Evolutionary conservation across 1,140 invertebrate species (phyloP).

Genomic region (Asbolus verrucosus): DNA sequence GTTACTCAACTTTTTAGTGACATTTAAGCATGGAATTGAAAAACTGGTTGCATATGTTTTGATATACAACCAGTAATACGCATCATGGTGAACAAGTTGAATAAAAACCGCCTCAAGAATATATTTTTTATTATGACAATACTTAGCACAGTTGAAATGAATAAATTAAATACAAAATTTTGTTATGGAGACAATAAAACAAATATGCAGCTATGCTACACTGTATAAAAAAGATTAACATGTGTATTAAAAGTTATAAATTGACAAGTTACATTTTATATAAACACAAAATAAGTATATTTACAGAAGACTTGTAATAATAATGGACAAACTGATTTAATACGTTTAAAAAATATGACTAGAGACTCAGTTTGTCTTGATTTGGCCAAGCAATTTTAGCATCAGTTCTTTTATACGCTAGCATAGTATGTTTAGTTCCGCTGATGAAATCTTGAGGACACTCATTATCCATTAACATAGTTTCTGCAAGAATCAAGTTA

Average conservation of each 20-base stretch:
- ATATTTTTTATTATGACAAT: conserved; percentile 27
- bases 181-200: conserved; percentile 25
- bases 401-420: conserved; percentile 95
- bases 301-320: conserved; percentile 21
- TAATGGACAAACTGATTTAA: no score
- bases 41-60: no score
- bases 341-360: conserved; percentile 50
- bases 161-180: conserved; percentile 34
- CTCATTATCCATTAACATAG: conserved; percentile 85
- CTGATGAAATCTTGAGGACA: conserved; percentile 87
- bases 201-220: conserved; percentile 25
- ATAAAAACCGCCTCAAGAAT: no score
- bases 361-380: conserved; percentile 64
- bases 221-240: conserved; percentile 34
- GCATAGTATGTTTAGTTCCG: conserved; percentile 84
- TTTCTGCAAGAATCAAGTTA: conserved; percentile 78
- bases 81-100: no score
- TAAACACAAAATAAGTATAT: conserved; percentile 26
- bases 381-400: conserved; percentile 97
- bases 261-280: conserved; percentile 35
- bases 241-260: conserved; percentile 30
- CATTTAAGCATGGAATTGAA: no score
- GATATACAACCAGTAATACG: no score
- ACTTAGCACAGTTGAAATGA: conserved; percentile 13
- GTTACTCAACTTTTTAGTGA: no score